A percentile compares a stretch with the other conserved stretches of the same genome.
Evolutionary conservation across 2,888 invertebrate genomes (phyloP).

Genomic region (Caenorhabditis angaria): DNA sequence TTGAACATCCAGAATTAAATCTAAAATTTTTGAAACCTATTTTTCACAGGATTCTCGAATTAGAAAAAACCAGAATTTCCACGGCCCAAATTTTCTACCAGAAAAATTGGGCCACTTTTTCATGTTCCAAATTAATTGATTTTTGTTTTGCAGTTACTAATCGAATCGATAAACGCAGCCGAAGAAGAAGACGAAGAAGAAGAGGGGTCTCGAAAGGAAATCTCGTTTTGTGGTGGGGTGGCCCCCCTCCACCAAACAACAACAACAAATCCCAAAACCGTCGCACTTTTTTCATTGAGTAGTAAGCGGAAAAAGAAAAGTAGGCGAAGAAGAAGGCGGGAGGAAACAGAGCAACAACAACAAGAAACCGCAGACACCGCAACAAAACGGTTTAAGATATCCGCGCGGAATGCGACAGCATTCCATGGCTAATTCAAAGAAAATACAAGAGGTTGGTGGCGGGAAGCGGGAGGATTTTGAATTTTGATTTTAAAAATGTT

Average conservation of each 20-base stretch:
- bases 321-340: neutral
- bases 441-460: conserved; percentile 65
- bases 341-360: neutral
- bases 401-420: conserved; percentile 66
- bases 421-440: conserved; percentile 67
- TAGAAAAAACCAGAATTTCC: too few relatives aligned
- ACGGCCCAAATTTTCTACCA: too few relatives aligned
- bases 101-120: too few relatives aligned
- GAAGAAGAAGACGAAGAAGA: neutral
- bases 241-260: neutral
- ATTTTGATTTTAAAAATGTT: neutral
- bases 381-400: neutral
- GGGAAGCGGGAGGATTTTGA: neutral
- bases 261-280: neutral
- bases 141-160: neutral
- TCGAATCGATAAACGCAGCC: neutral
- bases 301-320: neutral
- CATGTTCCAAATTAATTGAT: too few relatives aligned
- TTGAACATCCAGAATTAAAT: too few relatives aligned
- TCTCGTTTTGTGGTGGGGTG: neutral
- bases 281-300: too few relatives aligned
- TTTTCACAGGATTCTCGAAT: too few relatives aligned
- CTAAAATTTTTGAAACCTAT: too few relatives aligned
- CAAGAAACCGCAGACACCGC: neutral
- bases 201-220: too few relatives aligned